These are phyloP conservation scores for Ptychochromis oligacanthus DNA, from an alignment of 2,113 vertebrate genomes.

Conservation along the genomic window DNA sequence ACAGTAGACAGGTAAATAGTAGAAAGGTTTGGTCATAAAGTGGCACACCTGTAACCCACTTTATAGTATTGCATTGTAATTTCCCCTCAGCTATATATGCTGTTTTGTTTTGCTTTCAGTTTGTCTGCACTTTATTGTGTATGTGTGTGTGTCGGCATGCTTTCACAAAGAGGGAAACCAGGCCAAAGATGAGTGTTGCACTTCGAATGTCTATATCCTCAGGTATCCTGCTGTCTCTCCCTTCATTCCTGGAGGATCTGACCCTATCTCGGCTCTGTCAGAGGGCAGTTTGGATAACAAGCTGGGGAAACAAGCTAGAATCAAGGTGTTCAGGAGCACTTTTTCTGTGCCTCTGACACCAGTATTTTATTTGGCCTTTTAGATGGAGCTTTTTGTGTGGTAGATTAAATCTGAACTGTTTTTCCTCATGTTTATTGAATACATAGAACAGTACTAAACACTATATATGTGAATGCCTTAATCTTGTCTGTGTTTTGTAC, in stretches of 20 bases:
- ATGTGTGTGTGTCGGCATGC: background rate
- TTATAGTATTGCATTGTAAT: background rate
- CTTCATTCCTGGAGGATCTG: conserved; percentile 22
- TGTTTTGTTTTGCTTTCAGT: background rate
- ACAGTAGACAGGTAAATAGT: background rate
- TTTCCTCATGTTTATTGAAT: conserved; percentile 28
- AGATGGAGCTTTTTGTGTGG: background rate
- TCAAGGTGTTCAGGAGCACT: conserved; percentile 47
- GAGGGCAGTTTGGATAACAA: conserved; percentile 66
- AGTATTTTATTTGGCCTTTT: conserved; percentile 40
- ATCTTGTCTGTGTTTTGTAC: background rate
- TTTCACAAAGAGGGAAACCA: background rate
- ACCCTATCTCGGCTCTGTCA: conserved; percentile 54
- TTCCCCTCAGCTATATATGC: background rate
- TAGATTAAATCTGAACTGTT: conserved; percentile 27
- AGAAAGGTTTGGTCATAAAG: background rate
- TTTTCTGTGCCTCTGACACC: conserved; percentile 18
- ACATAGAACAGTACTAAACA: background rate
- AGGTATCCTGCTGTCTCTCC: conserved; percentile 9
- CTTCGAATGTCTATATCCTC: conserved; percentile 46
- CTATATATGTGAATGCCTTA: conserved; percentile 1
- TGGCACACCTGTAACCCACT: background rate
- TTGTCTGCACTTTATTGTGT: background rate
- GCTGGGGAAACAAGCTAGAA: conserved; percentile 38
- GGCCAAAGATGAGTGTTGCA: conserved; percentile 37